A percentile compares a stretch with the other conserved stretches of the same genome.
These are phyloP conservation scores for Ips typographus DNA, from an alignment of 1,140 invertebrate species.

Conservation along the genomic window DNA sequence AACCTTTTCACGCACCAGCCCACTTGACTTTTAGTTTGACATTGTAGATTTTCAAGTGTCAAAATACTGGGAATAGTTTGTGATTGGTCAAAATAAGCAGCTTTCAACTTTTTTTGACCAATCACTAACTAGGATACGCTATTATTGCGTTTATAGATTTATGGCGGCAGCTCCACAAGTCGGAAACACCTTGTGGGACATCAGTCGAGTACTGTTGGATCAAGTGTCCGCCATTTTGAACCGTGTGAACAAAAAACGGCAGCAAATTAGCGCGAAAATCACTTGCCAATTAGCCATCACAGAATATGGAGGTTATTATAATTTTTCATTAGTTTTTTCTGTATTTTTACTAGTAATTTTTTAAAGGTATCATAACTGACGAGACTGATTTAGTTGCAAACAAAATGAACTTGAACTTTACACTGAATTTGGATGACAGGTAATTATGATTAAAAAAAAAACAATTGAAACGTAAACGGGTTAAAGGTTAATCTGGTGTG, in stretches of 20 bases:
- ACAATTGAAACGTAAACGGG: neutral
- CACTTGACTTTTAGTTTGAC: too few species aligned
- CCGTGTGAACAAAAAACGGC: constrained; percentile 56
- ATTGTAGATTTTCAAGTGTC: too few species aligned
- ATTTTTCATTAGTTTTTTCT: neutral
- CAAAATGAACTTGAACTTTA: constrained; percentile 68
- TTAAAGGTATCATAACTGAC: constrained; percentile 50
- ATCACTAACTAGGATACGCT: neutral
- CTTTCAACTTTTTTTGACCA: too few species aligned
- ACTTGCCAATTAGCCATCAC: constrained; percentile 69
- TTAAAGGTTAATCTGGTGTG: constrained; percentile 1
- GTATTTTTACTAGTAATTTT: neutral
- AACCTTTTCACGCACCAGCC: too few species aligned
- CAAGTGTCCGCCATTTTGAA: constrained; percentile 56
- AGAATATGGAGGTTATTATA: constrained; percentile 57
- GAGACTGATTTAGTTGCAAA: constrained; percentile 51
- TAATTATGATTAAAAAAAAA: constrained; percentile 32
- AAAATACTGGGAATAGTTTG: too few species aligned
- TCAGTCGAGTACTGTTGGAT: constrained; percentile 60
- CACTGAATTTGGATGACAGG: constrained; percentile 62
- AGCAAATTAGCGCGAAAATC: constrained; percentile 61
- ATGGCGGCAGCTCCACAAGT: constrained; percentile 61
- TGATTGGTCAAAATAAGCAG: too few species aligned
- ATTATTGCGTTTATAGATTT: constrained; percentile 53
- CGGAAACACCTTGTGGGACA: constrained; percentile 55